Base-by-base conservation (phyloP, 1,140 invertebrate species). In the Forficula auricularia region DNA sequence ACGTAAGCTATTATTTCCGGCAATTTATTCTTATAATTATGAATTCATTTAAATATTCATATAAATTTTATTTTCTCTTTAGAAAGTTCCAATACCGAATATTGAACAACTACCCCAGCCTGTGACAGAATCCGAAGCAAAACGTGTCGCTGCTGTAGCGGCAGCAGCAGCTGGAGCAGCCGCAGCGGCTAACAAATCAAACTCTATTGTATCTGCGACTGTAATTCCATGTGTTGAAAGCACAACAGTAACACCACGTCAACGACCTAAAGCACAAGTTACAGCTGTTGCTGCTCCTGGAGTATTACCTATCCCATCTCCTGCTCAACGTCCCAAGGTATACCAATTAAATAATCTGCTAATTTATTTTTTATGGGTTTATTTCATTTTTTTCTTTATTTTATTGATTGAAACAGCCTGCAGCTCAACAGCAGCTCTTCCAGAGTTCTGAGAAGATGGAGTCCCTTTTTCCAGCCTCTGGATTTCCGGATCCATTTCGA, bases 181-280 rank as follows among this genome's bases (percentile, higher is more conserved):
- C 2, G 22, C 22, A 43, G 52, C 59, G 12, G 38, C 55, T 4
- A 51, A 15, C 14, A 48, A 42, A 33, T 15, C 33, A 14, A 20
- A 18, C 2, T 19, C 19, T 39, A 44, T 54, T 51, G 13, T 60
- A 44, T 58, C 62, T 36, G 55, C 64, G 0, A 56, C 66, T 27
- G 58, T 65, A 35, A 57, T 67, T 8, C 59, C 70, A 13, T 46
- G 69, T 15, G 64, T 73, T n/a, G 68, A 77, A 53, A 72, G 77
- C 38, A 90, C 86, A 3, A 84, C 81, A 38, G 84, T 90, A 3
- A 81, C 79, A 12, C 86, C 86, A 3, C 63, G 85, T 35, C 83
- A 88, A 55, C 65, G 86, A 47, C 86, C 85, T 9, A 88, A 89
- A 55, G 59, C 47, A 55, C 22, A 27, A 10, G 22, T 27, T 4